Base-by-base conservation (phyloP, 1,140 invertebrate species). In the Macrobrachium rosenbergii region DNA sequence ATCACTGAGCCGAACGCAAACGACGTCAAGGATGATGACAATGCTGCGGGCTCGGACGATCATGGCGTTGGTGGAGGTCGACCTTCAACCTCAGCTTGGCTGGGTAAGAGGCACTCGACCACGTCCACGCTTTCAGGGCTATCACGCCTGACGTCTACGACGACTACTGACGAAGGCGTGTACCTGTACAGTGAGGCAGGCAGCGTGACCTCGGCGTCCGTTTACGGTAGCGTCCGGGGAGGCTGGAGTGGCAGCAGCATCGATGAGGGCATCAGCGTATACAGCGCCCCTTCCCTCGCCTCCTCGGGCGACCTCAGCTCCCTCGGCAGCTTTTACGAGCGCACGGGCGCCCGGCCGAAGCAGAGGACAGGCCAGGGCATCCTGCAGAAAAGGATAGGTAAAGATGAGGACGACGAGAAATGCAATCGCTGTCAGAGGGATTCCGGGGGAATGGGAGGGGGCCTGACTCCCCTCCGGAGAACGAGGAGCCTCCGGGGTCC, bases 101-200 rank as follows among this genome's bases (percentile, higher is more conserved):
- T 72, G 45, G 83, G 83, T 28, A 84, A 84, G 83, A 23, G 83
- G 14, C 43, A 84, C 76, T 88, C 88, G 5, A 63, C 72, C 19
- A 23, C 82, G 19, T 84, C 83, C 72, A 84, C 82, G 6, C 59
- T 63, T 10, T 77, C 88, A 12, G 85, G 83, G 8, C 52, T 73
- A 17, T 89, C 88, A 17, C 84, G 85, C 43, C 79, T 87, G 28
- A 87, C 88, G 17, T 87, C 81, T 80, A 82, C 84, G 45, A 89
- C 88, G 28, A 83, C 84, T 45, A 89, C 88, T 12, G 88, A 89
- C 80, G 88, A 89, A 62, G 88, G 88, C 52, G 83, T 89, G 23
- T 89, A 83, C 63, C 62, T 87, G 79, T 89, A 76, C 80, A 89
- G 88, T 67, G 78, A 87, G 59, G 81, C 43, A 11, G 73, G 83